A percentile compares a stretch with the other conserved stretches of the same genome.
Conservation (phyloP, 2,113 vertebrate genomes). For the Cyrtonyx montezumae region DNA sequence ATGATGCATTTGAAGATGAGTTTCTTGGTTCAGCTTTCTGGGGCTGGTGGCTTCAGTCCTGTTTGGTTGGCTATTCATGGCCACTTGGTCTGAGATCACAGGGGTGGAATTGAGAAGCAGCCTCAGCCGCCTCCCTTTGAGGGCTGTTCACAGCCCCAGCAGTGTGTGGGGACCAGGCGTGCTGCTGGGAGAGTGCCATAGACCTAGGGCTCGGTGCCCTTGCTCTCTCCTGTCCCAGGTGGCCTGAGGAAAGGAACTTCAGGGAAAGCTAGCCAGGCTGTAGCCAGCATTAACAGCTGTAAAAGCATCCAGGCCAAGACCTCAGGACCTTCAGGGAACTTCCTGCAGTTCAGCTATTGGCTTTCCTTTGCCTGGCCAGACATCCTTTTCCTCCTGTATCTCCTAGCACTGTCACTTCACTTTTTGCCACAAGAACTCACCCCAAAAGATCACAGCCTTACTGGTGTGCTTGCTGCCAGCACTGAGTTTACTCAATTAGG, state of each 20-base stretch:
- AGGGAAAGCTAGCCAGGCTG: neutral
- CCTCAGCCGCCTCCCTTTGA: neutral
- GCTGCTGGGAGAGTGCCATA: fast-evolving
- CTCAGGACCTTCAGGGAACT: neutral
- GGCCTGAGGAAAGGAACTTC: neutral
- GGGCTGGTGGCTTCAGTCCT: neutral
- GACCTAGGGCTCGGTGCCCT: neutral
- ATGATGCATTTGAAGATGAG: neutral
- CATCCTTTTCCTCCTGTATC: neutral
- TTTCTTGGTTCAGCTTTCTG: slow-evolving; percentile 24
- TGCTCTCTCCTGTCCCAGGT: neutral
- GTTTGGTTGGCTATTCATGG: neutral
- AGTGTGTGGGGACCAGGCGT: fast-evolving
- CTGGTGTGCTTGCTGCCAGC: neutral
- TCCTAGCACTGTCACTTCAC: neutral
- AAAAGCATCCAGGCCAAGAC: neutral
- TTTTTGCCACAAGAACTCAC: neutral
- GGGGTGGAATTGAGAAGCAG: neutral
- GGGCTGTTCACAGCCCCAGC: fast-evolving
- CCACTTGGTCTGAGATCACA: neutral
- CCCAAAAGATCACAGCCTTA: neutral
- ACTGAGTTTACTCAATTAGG: neutral
- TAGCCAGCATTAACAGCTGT: neutral
- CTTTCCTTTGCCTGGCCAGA: neutral
- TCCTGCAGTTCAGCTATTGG: neutral